Evolutionary conservation across 2,797 vertebrate species (phyloP).

Genomic region (Amazona ochrocephala): DNA sequence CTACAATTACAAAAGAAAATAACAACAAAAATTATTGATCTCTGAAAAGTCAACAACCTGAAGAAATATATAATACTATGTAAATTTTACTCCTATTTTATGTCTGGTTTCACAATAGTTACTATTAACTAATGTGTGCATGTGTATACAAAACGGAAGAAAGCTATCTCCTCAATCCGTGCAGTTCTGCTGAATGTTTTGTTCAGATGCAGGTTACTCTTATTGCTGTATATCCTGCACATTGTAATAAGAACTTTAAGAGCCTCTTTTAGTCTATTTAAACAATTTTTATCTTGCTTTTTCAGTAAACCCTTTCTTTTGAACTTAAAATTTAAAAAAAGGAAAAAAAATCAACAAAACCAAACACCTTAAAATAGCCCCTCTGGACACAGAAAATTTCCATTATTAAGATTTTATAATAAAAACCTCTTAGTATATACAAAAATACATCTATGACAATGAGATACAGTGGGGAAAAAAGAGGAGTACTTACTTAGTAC

Average conservation of each 20-base stretch:
- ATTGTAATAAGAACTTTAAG: neutral
- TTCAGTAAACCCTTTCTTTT: neutral
- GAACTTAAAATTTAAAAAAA: neutral
- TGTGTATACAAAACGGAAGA: neutral
- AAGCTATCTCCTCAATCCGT: neutral
- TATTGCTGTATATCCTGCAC: neutral
- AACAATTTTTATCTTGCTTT: neutral
- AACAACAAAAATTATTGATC: neutral
- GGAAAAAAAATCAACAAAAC: neutral
- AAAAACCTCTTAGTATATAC: neutral
- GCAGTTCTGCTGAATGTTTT: neutral
- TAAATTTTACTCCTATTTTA: neutral
- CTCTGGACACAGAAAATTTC: neutral
- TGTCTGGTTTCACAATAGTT: neutral
- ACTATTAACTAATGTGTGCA: neutral
- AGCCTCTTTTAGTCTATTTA: neutral
- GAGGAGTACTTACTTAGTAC: slow-evolving; percentile 88
- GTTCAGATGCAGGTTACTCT: neutral
- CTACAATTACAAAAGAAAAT: slow-evolving; percentile 71
- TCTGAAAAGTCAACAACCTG: neutral
- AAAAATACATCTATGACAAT: neutral
- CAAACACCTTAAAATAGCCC: neutral
- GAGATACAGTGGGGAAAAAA: neutral
- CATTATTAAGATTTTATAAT: neutral
- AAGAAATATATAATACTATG: neutral